Evolutionary conservation across 2,888 invertebrate species (phyloP).

Genomic region (Brenthis daphne): DNA sequence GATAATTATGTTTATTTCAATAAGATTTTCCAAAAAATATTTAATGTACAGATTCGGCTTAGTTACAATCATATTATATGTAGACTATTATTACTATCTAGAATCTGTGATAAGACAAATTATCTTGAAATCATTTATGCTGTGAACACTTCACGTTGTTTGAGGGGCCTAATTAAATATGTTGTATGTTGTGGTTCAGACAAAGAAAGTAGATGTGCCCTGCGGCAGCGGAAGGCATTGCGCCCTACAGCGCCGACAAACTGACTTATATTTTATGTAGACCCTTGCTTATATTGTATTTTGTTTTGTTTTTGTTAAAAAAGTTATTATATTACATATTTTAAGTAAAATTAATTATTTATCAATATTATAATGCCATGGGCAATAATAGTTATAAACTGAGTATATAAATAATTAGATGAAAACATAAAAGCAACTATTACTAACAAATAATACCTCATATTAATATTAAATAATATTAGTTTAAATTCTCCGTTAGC

Average conservation of each 20-base stretch:
- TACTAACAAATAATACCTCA: too few relatives aligned
- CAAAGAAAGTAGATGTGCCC: conserved; percentile 58
- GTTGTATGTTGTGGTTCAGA: conserved; percentile 58
- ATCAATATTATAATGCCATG: too few relatives aligned
- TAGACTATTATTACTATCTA: too few relatives aligned
- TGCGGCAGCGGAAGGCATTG: conserved; percentile 41
- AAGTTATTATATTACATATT: not conserved
- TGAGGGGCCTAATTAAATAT: conserved; percentile 66
- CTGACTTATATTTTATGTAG: conserved; percentile 17
- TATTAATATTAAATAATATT: not conserved
- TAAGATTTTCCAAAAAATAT: too few relatives aligned
- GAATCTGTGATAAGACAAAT: not conserved
- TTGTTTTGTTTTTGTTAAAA: conserved; percentile 8
- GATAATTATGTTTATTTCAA: too few relatives aligned
- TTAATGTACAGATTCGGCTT: too few relatives aligned
- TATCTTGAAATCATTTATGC: not conserved
- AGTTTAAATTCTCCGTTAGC: not conserved
- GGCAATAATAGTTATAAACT: too few relatives aligned
- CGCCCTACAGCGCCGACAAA: conserved; percentile 25
- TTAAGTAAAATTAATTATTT: not conserved
- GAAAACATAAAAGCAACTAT: too few relatives aligned
- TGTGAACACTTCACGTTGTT: conserved; percentile 11
- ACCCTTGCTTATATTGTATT: not conserved
- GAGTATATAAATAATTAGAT: too few relatives aligned
- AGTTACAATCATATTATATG: too few relatives aligned